Percentiles rank a stretch among this genome's conserved stretches.
Evolutionary conservation across 2,797 vertebrate species (phyloP).

Genomic region (Thripadectes ignobilis): DNA sequence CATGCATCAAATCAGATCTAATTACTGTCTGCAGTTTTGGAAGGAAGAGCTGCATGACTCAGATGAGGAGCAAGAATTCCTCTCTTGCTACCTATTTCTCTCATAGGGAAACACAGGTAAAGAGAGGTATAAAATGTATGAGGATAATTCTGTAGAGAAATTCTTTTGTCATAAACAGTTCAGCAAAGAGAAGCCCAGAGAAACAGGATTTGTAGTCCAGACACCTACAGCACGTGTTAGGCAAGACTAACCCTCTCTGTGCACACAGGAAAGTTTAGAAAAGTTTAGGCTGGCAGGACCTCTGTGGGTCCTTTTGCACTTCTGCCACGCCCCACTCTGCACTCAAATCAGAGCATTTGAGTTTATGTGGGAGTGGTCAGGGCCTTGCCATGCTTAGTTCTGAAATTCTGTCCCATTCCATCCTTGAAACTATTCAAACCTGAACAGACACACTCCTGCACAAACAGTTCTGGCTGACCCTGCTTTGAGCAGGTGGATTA

Average conservation of each 20-base stretch:
- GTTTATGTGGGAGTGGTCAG: fast-evolving
- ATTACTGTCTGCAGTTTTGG: constrained; percentile 54
- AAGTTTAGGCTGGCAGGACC: not conserved
- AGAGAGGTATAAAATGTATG: not conserved
- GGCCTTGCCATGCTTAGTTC: not conserved
- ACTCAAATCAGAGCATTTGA: not conserved
- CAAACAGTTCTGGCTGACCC: not conserved
- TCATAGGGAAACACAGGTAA: not conserved
- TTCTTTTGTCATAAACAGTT: not conserved
- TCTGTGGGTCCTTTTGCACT: not conserved
- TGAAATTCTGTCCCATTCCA: not conserved
- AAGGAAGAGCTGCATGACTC: constrained; percentile 68
- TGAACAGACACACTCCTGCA: not conserved
- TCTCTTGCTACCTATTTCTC: not conserved
- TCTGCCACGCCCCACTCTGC: not conserved
- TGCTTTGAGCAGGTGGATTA: not conserved
- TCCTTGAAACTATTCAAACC: not conserved
- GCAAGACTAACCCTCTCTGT: not conserved
- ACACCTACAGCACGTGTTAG: not conserved
- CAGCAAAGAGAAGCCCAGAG: not conserved
- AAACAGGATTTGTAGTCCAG: not conserved
- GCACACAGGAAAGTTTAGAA: not conserved
- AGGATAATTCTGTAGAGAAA: not conserved
- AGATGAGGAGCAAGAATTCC: constrained; percentile 60
- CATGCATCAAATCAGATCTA: constrained; percentile 63